Conservation (phyloP, 2,797 vertebrate genomes). For the Arrhamphus sclerolepis region DNA sequence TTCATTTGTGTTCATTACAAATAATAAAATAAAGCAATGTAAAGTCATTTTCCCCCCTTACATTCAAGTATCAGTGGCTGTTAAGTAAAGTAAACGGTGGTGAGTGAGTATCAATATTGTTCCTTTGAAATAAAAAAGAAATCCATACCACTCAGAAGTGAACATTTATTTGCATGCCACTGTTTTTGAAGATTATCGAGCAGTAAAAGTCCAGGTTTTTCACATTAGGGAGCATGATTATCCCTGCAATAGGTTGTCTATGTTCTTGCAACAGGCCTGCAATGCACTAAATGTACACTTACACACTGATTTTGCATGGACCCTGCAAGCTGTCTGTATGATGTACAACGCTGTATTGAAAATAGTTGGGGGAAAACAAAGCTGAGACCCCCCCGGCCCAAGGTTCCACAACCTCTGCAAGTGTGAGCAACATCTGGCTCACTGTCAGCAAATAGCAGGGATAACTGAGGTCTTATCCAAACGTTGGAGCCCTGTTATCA, state of each 20-base stretch:
- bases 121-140: too few species aligned
- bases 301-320: not conserved
- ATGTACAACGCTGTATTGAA: constrained; percentile 16
- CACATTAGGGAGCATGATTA: not conserved
- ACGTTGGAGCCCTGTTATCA: constrained; percentile 74
- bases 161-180: too few species aligned
- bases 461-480: constrained; percentile 80
- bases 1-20: too few species aligned
- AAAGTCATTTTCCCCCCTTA: too few species aligned
- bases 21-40: too few species aligned
- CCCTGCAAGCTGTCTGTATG: constrained; percentile 11
- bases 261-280: not conserved
- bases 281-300: not conserved
- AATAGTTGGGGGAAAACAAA: constrained; percentile 13
- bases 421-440: constrained; percentile 58
- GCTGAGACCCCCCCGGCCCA: constrained; percentile 15
- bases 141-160: too few species aligned
- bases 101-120: too few species aligned
- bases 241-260: not conserved
- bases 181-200: not conserved
- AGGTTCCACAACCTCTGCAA: constrained; percentile 20
- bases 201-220: not conserved
- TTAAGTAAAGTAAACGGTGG: too few species aligned
- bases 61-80: too few species aligned
- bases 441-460: constrained; percentile 76